Evolutionary conservation across 2,888 invertebrate species (phyloP), one percentile per base, ranked within the genome.

Genomic region (Drosophila rellima): DNA sequence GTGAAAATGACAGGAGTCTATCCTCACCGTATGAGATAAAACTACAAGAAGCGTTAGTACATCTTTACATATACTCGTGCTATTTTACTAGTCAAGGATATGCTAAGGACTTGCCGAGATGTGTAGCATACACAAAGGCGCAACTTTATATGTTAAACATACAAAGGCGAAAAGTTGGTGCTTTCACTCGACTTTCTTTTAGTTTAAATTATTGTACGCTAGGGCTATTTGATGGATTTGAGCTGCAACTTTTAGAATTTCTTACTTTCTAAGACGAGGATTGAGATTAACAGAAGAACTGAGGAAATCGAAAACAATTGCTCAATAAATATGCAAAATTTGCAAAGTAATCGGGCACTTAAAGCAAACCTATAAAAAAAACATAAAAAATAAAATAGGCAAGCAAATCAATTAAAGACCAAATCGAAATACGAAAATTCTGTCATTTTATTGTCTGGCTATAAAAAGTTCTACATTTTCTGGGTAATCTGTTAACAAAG

Each of bases 341-440:
- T 57, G 52, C 37, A 54, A 20, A 39, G 35, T 39, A 52, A 62
- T 42, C 59, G 23, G 13, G 13, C 31, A 31, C n/a, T 62, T 63
- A 50, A 73, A 54, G 37, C 13, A 23, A 42, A 51, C 29, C 37
- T 35, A 78, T 74, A 78, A 75, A 73, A 78, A 3, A 15, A 39
- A 18, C 44, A 63, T 73, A 52, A 67, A 78, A 67, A 37, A 26
- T 44, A 66, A 59, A 66, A 26, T 26, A 7, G 26, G 26, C 59
- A 73, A 39, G 55, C 40, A 59, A 75, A 67, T 55, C 63, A 78
- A 78, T 78, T 75, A 78, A 67, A 61, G 62, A n/a, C 54, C 18
- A 51, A 51, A 35, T 7, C 18, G 26, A 45, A 66, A 48, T 44
- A 39, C 10, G 37, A 40, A 50, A 60, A 29, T 44, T 33, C 40